Evolutionary conservation across 2,113 vertebrate species (phyloP), one percentile per base, ranked within the genome.

Genomic region (Ictalurus furcatus): DNA sequence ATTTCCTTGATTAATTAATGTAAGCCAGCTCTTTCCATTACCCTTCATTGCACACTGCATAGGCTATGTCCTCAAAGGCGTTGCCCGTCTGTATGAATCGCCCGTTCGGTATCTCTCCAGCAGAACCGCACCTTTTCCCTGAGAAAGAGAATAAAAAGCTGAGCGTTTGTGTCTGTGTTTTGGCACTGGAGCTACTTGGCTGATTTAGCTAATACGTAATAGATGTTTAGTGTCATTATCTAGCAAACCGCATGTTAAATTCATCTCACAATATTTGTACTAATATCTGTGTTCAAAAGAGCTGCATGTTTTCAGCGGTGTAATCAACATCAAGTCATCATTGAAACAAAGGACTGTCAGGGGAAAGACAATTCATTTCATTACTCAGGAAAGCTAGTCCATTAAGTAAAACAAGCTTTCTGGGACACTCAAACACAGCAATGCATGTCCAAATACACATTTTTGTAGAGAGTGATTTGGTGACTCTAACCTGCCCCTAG

Each of bases 31-130:
- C 58, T 23, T 74, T 5, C 8, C 7, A 16, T 91, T 87, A 95
- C 95, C 95, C 95, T 0, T 90, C 4, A 0, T 93, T 88, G 84
- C 95, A 96, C 37, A 30, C 21, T 1, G 94, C 94, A 30, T 84
- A 86, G 30, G 91, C 94, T 37, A 37, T 92, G 52, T 94, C 92
- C 6, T 94, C 93, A 0, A 91, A 89, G 0, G 90, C 11, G 1
- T 85, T 90, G 44, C 92, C 92, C 54, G 91, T 71, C 82, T 93
- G 94, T 0, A 1, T 0, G 1, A 94, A 91, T n/a, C 82, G 3
- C 0, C 95, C 95, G 2, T 95, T 91, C 0, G 11, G 9, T 3
- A 96, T 88, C 0, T 94, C 93, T 0, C 92, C 93, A 1, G 85
- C 92, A 4, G 93, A 91, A 5, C 94, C 92, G 73, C 95, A 96